phyloP scores from a whole-genome alignment of 1,140 invertebrate species.

The Teleogryllus occipitalis region DNA sequence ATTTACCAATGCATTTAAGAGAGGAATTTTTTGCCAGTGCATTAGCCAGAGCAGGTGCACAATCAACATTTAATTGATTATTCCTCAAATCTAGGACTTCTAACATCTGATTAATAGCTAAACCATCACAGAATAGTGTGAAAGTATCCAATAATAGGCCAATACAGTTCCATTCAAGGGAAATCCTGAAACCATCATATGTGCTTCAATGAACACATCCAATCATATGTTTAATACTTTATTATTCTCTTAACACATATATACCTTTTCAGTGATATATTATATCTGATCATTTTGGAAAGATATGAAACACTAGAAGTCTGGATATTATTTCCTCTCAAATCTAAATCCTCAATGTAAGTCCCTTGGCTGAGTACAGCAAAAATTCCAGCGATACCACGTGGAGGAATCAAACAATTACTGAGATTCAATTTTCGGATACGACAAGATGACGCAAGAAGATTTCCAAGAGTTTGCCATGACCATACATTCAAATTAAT shows the following conservation, averaged over 20 bases:
- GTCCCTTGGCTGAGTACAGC: conserved; percentile 35
- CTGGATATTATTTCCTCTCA: conserved; percentile 39
- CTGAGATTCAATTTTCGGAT: conserved; percentile 24
- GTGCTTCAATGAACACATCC: background rate
- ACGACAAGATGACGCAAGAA: conserved; percentile 8
- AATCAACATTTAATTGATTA: conserved; percentile 37
- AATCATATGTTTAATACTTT: background rate
- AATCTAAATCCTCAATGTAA: conserved; percentile 31
- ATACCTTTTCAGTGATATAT: conserved; percentile 31
- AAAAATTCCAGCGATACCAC: conserved; percentile 31
- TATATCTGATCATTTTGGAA: conserved; percentile 32
- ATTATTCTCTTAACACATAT: background rate
- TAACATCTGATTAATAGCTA: conserved; percentile 35
- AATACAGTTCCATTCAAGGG: conserved; percentile 38
- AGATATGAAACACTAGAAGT: conserved; percentile 31
- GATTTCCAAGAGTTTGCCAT: conserved; percentile 17
- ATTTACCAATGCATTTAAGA: conserved; percentile 28
- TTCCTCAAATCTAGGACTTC: conserved; percentile 38
- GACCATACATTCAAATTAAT: conserved; percentile 8
- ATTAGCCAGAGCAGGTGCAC: conserved; percentile 30
- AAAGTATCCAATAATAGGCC: conserved; percentile 34
- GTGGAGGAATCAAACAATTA: conserved; percentile 36
- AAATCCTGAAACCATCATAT: conserved; percentile 24
- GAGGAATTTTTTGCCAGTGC: conserved; percentile 34
- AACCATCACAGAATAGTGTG: conserved; percentile 34